These are phyloP conservation scores for Cyprinus carpio DNA, from an alignment of 2,113 vertebrate genomes.

Conservation along the genomic window DNA sequence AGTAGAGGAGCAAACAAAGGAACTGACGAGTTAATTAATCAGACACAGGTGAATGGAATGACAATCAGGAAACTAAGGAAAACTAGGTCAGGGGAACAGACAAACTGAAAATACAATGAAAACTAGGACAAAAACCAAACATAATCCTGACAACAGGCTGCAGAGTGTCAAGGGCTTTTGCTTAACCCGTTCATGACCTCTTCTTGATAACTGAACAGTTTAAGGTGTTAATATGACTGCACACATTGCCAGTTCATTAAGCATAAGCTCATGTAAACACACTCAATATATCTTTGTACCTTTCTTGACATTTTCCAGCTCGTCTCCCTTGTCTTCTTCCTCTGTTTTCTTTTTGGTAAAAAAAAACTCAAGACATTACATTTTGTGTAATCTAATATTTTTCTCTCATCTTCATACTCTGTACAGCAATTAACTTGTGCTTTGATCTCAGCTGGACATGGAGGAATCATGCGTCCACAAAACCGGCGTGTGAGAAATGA, in stretches of 20 bases:
- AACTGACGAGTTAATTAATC: too few relatives aligned
- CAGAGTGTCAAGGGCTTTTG: not conserved
- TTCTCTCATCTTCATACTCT: not conserved
- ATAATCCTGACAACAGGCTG: too few relatives aligned
- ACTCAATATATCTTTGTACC: not conserved
- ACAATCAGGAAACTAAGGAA: too few relatives aligned
- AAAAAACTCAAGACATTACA: not conserved
- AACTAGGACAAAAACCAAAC: too few relatives aligned
- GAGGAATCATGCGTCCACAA: not conserved
- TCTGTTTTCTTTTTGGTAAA: not conserved
- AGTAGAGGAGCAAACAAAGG: too few relatives aligned
- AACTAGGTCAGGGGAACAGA: too few relatives aligned
- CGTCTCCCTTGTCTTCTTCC: not conserved
- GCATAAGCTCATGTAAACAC: not conserved
- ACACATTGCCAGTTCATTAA: not conserved
- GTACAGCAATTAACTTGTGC: not conserved
- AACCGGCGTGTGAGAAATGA: not conserved
- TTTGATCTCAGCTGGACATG: slow-evolving; percentile 7
- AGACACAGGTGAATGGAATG: too few relatives aligned
- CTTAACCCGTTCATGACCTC: not conserved
- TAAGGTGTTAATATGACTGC: not conserved
- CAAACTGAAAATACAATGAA: too few relatives aligned
- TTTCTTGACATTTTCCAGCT: not conserved
- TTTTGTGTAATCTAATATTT: not conserved
- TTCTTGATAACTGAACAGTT: not conserved